Conservation (phyloP, 2,113 vertebrate species). For the Boulengeromyrus knoepffleri region DNA sequence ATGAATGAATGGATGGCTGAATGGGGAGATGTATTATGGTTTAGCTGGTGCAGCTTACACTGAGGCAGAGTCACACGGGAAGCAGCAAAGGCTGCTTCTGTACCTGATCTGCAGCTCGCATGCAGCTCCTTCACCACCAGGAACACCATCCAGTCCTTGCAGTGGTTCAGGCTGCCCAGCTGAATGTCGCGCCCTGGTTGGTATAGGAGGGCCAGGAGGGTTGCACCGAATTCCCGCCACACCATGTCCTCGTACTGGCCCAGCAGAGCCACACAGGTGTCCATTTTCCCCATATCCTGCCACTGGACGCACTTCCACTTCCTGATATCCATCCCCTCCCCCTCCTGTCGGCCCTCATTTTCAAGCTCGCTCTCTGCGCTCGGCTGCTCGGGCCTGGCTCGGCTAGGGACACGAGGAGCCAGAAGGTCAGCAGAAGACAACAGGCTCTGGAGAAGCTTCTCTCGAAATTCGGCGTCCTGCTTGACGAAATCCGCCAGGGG, state of each 20-base stretch:
- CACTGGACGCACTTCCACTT: constrained; percentile 36
- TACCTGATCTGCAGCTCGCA: constrained; percentile 42
- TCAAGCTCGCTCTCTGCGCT: neutral
- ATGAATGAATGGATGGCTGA: neutral
- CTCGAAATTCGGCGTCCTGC: constrained; percentile 39
- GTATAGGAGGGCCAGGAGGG: constrained; percentile 40
- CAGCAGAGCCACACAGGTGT: constrained; percentile 38
- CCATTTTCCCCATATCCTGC: constrained; percentile 39
- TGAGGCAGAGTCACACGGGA: neutral
- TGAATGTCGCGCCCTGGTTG: constrained; percentile 15
- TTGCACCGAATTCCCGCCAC: constrained; percentile 43
- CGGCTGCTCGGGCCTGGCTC: constrained; percentile 12
- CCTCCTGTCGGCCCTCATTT: neutral
- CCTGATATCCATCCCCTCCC: constrained; percentile 7
- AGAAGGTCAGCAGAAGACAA: constrained; percentile 45
- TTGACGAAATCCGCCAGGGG: constrained; percentile 33
- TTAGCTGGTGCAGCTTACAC: neutral
- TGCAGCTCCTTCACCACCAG: constrained; percentile 40
- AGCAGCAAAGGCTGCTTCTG: neutral
- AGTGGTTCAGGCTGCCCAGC: constrained; percentile 48
- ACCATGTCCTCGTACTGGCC: constrained; percentile 44
- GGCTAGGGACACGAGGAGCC: constrained; percentile 28
- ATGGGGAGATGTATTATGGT: neutral
- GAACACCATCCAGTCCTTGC: constrained; percentile 32
- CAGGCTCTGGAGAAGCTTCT: constrained; percentile 46